These are phyloP conservation scores for Hirtodrosophila trivittata DNA, from an alignment of 2,888 invertebrate genomes.

Conservation along the genomic window DNA sequence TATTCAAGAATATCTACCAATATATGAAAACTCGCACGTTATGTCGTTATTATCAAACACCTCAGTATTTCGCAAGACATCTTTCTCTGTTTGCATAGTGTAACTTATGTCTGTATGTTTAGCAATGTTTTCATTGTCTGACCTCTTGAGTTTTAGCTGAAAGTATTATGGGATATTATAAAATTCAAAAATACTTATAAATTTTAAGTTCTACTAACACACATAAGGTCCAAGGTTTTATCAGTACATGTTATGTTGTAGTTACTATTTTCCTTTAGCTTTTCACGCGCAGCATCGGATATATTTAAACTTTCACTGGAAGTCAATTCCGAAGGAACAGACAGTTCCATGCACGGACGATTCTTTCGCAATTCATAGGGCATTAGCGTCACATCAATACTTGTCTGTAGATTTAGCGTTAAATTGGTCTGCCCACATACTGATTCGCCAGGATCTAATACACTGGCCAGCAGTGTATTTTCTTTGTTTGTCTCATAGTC, in stretches of 20 bases:
- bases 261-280: slow-evolving; percentile 31
- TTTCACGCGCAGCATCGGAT: slow-evolving; percentile 31
- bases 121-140: not conserved
- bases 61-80: slow-evolving; percentile 22
- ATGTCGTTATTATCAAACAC: slow-evolving; percentile 36
- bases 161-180: slow-evolving; percentile 13
- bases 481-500: slow-evolving; percentile 40
- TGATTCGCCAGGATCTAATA: slow-evolving; percentile 12
- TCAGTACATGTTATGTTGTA: slow-evolving; percentile 35
- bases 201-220: not conserved
- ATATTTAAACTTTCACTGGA: slow-evolving; percentile 47
- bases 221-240: slow-evolving; percentile 56
- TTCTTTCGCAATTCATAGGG: slow-evolving; percentile 43
- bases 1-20: slow-evolving; percentile 44
- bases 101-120: slow-evolving; percentile 20
- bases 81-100: not conserved
- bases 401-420: slow-evolving; percentile 50
- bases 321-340: slow-evolving; percentile 3
- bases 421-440: slow-evolving; percentile 21
- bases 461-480: slow-evolving; percentile 22
- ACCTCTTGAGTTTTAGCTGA: slow-evolving; percentile 7
- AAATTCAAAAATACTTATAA: slow-evolving; percentile 10
- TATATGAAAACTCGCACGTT: slow-evolving; percentile 37
- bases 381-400: slow-evolving; percentile 58
- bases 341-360: slow-evolving; percentile 3